These are phyloP conservation scores for Microchirus variegatus DNA, from an alignment of 2,797 vertebrate species.

Conservation along the genomic window DNA sequence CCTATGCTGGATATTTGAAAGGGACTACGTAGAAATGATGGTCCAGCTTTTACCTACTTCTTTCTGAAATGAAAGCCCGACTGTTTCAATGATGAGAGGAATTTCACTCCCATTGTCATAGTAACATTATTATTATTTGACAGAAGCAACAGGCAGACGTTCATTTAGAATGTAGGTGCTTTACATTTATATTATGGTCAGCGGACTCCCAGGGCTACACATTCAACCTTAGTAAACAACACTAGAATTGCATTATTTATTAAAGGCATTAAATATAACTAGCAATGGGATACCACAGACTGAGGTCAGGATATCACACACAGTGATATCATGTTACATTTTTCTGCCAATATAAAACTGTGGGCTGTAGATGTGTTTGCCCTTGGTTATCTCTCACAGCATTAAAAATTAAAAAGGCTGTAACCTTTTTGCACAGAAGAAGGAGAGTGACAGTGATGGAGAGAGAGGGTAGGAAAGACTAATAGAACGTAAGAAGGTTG, in stretches of 20 bases:
- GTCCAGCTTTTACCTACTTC: background rate
- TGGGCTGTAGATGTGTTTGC: constrained; percentile 1
- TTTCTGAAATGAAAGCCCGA: no score
- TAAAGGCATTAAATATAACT: constrained; percentile 30
- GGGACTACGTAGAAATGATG: no score
- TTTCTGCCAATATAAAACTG: constrained; percentile 17
- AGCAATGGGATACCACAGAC: constrained; percentile 36
- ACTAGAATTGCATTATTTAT: constrained; percentile 51
- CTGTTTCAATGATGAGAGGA: no score
- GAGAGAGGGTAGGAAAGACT: background rate
- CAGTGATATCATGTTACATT: constrained; percentile 31
- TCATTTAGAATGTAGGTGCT: background rate
- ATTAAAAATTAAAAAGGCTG: constrained; percentile 40
- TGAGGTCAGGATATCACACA: constrained; percentile 11
- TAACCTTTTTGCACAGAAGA: background rate
- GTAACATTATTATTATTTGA: no score
- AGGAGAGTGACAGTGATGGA: background rate
- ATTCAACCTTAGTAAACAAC: constrained; percentile 1
- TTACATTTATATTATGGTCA: background rate
- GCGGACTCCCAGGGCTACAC: background rate
- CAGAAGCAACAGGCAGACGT: no score
- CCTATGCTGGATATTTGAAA: no score
- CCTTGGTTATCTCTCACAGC: constrained; percentile 22
- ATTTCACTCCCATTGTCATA: no score
- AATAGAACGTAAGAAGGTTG: no score